A percentile compares a stretch with the other conserved stretches of the same genome.
Conservation (phyloP, 2,113 vertebrate genomes). For the Xerus inauris region DNA sequence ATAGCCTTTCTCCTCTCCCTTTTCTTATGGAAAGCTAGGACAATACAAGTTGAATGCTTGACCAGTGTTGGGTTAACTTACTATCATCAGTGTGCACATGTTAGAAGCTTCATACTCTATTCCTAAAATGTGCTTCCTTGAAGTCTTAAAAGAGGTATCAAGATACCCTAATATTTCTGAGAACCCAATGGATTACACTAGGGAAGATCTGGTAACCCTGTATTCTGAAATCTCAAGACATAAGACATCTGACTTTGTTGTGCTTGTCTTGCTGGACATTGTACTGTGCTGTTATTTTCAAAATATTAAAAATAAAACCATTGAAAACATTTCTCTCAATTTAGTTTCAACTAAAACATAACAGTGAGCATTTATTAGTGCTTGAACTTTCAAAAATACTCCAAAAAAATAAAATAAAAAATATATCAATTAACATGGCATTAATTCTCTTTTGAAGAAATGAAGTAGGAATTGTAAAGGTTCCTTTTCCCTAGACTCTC, state of each 20-base stretch:
- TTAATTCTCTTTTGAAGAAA: slow-evolving; percentile 19
- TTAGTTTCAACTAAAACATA: not conserved
- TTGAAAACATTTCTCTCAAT: not conserved
- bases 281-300: not conserved
- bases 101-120: not conserved
- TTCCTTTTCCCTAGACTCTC: not conserved
- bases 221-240: not conserved
- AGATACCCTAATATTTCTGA: not conserved
- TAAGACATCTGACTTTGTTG: not conserved
- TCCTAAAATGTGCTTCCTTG: not conserved
- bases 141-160: not conserved
- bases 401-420: slow-evolving; percentile 53
- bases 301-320: not conserved
- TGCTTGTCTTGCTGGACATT: not conserved
- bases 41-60: not conserved
- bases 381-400: not conserved
- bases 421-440: not conserved
- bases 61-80: not conserved
- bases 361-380: not conserved
- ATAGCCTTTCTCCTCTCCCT: not conserved
- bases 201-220: not conserved
- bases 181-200: not conserved
- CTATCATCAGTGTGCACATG: not conserved
- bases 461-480: not conserved
- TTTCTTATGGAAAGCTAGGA: not conserved